Base-by-base conservation (phyloP, 1,140 invertebrate genomes). In the Chrysoperla carnea region DNA sequence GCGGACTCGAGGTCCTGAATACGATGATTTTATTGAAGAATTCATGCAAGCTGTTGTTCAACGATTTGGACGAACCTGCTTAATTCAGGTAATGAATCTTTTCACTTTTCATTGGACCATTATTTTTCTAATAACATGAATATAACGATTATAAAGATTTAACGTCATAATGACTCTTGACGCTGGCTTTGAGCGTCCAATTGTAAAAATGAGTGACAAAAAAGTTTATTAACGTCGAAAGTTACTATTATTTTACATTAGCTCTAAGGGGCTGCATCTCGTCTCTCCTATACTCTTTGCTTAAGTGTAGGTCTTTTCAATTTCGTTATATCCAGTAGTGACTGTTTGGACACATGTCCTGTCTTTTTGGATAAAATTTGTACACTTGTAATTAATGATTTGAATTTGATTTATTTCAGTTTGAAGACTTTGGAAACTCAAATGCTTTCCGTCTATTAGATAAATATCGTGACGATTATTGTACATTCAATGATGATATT, bases 401-500 rank as follows among this genome's bases (percentile, higher is more conserved):
- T 13, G 9, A 31, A 15, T 23, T 17, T 43, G 9, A 44, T 39
- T 48, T 41, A 6, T 67, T 79, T 33, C 82, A 96, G 63, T 95
- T 94, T 65, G 91, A 96, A 67, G 91, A 97, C 65, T 97, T 97
- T 58, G 91, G 76, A 6, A 91, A 93, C 49, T 64, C 75, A 0
- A 94, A 93, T 63, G 90, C 93, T 5, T 92, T 93, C 62, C 66
- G 80, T 9, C 66, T 94, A 29, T 64, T 95, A 13, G 78, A 75
- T 44, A 87, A 83, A 56, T 97, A 94, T 62, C 72, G 84, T 12
- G 62, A 85, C 40, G 55, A 64, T 13, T 94, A 90, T 54, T 94
- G 90, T 58, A 92, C 87, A 6, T 94, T 97, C 58, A 96, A 97
- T 63, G 89, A 95, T 54, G 91, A 96, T 55, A 93, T 96, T 54